Base-by-base conservation (phyloP, 1,140 invertebrate genomes). In the Psilanteris sp. region DNA sequence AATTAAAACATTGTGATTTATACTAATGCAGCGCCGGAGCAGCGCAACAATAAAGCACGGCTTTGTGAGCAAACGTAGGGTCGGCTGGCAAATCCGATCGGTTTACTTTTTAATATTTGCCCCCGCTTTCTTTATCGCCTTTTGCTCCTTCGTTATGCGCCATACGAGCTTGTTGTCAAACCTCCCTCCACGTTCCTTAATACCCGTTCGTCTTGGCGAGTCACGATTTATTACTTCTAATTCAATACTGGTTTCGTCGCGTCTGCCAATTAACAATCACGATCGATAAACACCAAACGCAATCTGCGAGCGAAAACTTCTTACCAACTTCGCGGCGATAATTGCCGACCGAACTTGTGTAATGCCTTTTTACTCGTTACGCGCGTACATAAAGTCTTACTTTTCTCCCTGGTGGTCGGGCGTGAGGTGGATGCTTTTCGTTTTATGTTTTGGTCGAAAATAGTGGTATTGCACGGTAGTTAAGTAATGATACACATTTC, bases 101-200 rank as follows among this genome's bases (percentile, higher is more conserved):
- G 83, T 85, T 85, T 84, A 75, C 80, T 85, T 83, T 85, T 86
- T 86, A 86, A 87, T 86, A 85, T 86, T 86, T 84, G 76, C 70
- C 68, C 59, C 55, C 66, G 70, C 64, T 73, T 82, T 81, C 78
- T 84, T 84, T 83, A 82, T 83, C 78, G 77, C 67, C 14, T 36
- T 68, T 77, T 54, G 34, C 59, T 76, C 20, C 36, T 50, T 52
- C 54, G 44, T 48, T 61, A 59, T 50, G 57, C 44, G 43, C 67
- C 44, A 52, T 43, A 39, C 57, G 50, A 72, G 39, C 36, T 57
- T 18, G 43, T 46, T 27, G 32, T 37, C 27, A 55, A 10, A 29
- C 29, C 57, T 77, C 72, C 43, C 64, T 73, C 55, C 59, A 76
- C 74, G 41, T 75, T 77, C 76, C 77, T 79, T 78, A 79, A 71